Conservation (phyloP, 2,888 invertebrate species). For the Meiosimyza platycephala region DNA sequence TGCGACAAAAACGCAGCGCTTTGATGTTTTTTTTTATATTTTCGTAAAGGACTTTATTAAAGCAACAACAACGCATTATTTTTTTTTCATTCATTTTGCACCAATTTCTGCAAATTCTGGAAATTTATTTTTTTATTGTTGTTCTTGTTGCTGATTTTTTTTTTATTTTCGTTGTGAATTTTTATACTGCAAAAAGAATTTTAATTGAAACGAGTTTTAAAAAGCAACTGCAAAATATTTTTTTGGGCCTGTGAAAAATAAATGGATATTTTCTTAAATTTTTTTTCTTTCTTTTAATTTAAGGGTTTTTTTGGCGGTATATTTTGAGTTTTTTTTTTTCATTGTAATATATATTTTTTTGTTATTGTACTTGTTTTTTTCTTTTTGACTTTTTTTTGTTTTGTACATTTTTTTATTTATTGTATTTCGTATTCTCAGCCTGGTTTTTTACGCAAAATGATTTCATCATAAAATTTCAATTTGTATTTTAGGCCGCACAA, state of each 20-base stretch:
- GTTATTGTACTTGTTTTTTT: neutral
- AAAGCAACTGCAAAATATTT: constrained; percentile 39
- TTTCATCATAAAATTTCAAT: constrained; percentile 44
- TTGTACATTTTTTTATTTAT: neutral
- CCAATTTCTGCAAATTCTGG: constrained; percentile 59
- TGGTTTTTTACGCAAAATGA: constrained; percentile 31
- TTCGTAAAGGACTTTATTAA: constrained; percentile 26
- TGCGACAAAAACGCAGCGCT: constrained; percentile 47
- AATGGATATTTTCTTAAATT: no score
- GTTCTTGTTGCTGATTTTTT: constrained; percentile 41
- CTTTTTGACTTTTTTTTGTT: neutral
- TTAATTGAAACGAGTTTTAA: constrained; percentile 59
- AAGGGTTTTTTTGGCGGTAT: neutral
- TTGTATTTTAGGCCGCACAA: constrained; percentile 34
- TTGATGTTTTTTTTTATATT: constrained; percentile 38
- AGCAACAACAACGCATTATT: neutral
- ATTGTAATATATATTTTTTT: neutral
- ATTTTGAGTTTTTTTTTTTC: neutral
- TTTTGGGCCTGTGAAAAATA: neutral
- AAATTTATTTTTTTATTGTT: constrained; percentile 44
- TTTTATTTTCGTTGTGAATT: constrained; percentile 43
- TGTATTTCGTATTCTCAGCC: constrained; percentile 8
- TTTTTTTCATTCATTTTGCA: constrained; percentile 52
- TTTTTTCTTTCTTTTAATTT: no score
- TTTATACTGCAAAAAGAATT: constrained; percentile 52